Conservation (phyloP, 2,113 vertebrate species). For the Myrmophylax atrothorax region DNA sequence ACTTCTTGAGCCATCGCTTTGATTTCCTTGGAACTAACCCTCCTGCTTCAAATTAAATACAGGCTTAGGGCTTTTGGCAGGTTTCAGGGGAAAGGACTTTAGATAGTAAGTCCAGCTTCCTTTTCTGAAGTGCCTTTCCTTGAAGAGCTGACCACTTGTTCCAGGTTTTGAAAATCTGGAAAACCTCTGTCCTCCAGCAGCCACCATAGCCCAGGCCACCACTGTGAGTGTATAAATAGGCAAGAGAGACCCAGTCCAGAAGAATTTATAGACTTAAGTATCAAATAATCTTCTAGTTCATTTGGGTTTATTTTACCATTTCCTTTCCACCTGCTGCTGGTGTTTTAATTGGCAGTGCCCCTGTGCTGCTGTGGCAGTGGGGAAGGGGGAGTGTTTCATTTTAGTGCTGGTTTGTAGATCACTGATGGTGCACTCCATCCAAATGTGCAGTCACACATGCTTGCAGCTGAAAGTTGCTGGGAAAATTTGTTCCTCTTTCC, state of each 20-base stretch:
- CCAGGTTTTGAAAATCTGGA: neutral
- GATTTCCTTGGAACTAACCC: neutral
- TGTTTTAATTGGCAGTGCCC: conserved; percentile 52
- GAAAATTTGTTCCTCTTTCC: conserved; percentile 73
- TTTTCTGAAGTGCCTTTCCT: neutral
- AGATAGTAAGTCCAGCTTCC: neutral
- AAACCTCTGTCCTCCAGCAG: neutral
- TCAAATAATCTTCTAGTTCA: neutral
- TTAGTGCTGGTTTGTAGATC: conserved; percentile 52
- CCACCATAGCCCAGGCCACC: neutral
- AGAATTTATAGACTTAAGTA: neutral
- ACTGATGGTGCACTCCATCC: conserved; percentile 48
- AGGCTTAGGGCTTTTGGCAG: neutral
- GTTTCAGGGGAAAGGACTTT: neutral
- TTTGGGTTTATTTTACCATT: conserved; percentile 14
- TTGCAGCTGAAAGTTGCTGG: conserved; percentile 67
- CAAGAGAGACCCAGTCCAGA: neutral
- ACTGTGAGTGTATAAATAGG: neutral
- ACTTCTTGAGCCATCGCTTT: neutral
- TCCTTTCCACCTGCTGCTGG: neutral
- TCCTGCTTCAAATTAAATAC: neutral
- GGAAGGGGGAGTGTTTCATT: conserved; percentile 58
- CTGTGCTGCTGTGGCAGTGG: neutral
- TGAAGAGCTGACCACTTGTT: neutral
- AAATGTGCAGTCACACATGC: conserved; percentile 47